Evolutionary conservation across 2,113 vertebrate genomes (phyloP).

Genomic region (Hipposideros armiger): DNA sequence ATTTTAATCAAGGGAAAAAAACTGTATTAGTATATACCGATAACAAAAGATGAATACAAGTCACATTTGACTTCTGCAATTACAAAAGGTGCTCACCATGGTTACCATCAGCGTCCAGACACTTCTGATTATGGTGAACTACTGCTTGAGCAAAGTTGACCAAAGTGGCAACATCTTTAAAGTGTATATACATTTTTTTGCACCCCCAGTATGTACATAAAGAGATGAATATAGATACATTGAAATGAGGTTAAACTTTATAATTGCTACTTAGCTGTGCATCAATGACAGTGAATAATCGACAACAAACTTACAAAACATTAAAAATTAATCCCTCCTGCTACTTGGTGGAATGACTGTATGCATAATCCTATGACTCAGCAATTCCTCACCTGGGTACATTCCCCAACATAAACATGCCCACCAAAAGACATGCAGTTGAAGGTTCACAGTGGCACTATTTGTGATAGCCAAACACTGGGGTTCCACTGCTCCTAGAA

Average conservation of each 20-base stretch:
- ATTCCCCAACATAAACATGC: background rate
- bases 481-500: background rate
- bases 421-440: background rate
- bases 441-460: background rate
- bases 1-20: no score
- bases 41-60: no score
- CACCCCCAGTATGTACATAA: background rate
- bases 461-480: background rate
- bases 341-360: background rate
- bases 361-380: background rate
- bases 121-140: no score
- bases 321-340: background rate
- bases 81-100: no score
- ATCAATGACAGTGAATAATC: background rate
- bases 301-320: background rate
- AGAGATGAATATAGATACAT: background rate
- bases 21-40: no score
- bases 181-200: no score
- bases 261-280: background rate
- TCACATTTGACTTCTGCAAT: no score
- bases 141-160: no score
- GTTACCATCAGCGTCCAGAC: no score
- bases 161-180: no score
- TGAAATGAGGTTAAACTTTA: background rate
- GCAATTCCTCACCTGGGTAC: background rate